These are phyloP conservation scores for Leptogaster cylindrica DNA, from an alignment of 2,888 invertebrate genomes.

Conservation along the genomic window DNA sequence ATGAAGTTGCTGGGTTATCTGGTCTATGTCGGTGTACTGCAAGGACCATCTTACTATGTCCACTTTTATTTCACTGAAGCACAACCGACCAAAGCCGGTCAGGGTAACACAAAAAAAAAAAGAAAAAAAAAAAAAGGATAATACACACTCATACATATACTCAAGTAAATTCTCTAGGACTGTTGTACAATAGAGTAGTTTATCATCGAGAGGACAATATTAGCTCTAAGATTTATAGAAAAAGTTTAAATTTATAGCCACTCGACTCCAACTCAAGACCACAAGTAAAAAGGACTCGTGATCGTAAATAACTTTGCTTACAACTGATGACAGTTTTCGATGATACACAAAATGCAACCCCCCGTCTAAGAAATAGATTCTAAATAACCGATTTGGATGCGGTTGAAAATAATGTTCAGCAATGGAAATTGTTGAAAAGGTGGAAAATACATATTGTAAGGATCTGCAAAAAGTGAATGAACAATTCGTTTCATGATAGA, in stretches of 20 bases:
- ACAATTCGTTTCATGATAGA: no score
- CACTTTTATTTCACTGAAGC: constrained; percentile 23
- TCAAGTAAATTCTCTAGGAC: constrained; percentile 25
- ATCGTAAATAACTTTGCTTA: constrained; percentile 36
- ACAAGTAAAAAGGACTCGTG: constrained; percentile 22
- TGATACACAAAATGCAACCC: constrained; percentile 41
- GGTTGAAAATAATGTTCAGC: no score
- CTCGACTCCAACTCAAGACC: constrained; percentile 16
- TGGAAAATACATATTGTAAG: no score
- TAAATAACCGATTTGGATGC: no score
- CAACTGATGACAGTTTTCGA: constrained; percentile 38
- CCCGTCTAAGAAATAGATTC: background rate
- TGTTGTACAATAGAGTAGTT: constrained; percentile 35
- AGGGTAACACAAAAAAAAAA: constrained; percentile 17
- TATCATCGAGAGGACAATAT: constrained; percentile 45
- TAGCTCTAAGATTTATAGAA: constrained; percentile 47
- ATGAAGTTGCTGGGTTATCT: constrained; percentile 10
- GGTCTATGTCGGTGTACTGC: constrained; percentile 17
- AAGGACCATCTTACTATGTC: constrained; percentile 26
- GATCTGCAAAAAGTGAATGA: no score
- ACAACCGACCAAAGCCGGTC: constrained; percentile 17
- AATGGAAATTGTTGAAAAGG: no score
- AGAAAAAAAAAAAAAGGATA: no score
- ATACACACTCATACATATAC: no score
- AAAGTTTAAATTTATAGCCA: constrained; percentile 47